phyloP scores from a whole-genome alignment of 2,113 vertebrate genomes.

The Podiceps cristatus region DNA sequence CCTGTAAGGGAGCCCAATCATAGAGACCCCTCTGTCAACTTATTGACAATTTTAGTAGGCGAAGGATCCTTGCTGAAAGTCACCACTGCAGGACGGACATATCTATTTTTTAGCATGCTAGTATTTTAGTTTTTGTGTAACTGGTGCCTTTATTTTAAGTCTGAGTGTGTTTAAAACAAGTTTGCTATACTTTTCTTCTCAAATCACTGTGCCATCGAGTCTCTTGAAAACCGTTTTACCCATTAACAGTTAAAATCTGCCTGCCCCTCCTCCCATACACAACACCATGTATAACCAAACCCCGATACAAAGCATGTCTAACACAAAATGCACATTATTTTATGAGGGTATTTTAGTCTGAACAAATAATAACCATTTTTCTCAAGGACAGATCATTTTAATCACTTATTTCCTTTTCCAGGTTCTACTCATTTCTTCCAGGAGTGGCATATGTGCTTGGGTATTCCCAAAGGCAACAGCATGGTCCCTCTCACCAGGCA shows the following conservation, averaged over 20 bases:
- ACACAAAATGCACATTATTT: not conserved
- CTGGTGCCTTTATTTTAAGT: not conserved
- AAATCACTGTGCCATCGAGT: not conserved
- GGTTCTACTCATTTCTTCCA: constrained; percentile 71
- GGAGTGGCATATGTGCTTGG: constrained; percentile 46
- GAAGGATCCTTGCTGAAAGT: not conserved
- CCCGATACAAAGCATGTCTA: not conserved
- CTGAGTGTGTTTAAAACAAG: not conserved
- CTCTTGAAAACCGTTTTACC: not conserved
- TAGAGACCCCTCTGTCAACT: not conserved
- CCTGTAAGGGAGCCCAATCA: not conserved
- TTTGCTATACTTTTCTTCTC: not conserved
- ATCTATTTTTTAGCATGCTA: not conserved
- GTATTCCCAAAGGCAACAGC: constrained; percentile 52
- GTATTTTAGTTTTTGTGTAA: not conserved
- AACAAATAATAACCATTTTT: not conserved
- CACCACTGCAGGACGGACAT: not conserved
- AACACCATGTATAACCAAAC: not conserved
- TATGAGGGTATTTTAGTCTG: not conserved
- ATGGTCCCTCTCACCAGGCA: constrained; percentile 64
- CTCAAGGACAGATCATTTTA: not conserved
- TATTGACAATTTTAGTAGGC: not conserved
- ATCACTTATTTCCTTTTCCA: constrained; percentile 9
- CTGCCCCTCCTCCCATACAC: not conserved
- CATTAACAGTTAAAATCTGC: not conserved